Base-by-base conservation (phyloP, 53 echinoderm and acorn worm genomes). In the Paelopatides confundens region DNA sequence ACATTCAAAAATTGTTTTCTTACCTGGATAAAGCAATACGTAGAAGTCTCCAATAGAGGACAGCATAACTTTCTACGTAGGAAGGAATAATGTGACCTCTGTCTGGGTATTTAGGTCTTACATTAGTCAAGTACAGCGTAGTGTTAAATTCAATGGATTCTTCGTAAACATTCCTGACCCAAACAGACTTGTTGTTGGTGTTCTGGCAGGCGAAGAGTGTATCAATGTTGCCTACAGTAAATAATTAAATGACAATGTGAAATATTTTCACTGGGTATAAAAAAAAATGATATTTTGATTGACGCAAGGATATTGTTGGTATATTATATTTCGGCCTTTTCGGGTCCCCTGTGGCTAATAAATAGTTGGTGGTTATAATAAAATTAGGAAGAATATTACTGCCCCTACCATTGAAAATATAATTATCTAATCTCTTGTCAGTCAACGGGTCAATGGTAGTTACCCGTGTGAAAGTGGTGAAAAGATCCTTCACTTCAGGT, bases 91-190 rank as follows among this genome's bases (percentile, higher is more conserved):
- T 69, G 10, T 62, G 38, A 5, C 88, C 88, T 29, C 62, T 35
- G 49, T 62, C 24, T 17, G 58, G 48, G 58, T 83, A 70, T 40
- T 84, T 83, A 3, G 95, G 95, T 26, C 95, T 67, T 9, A 94
- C 90, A 14, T 95, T 95, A 21, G 95, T 95, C 90, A 95, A 87
- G 76, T 90, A 95, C 27, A 95, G 88, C 6, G 95, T 95, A 0
- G 95, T 82, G 67, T 95, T 95, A 69, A 90, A 92, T 88, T 90
- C 68, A 27, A 95, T 92, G 34, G 88, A 90, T 14, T 95, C 92
- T 2, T 82, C 26, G 50, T 85, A 85, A 18, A 95, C 90, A 28
- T 85, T 65, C 36, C 79, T 51, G 15, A 82, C 77, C 95, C 95
- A 95, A 11, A 95, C 82, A 2, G 66, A 47, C 29, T 84, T 48